These are phyloP conservation scores for Morus bassanus DNA, from an alignment of 2,797 vertebrate genomes.

Conservation along the genomic window DNA sequence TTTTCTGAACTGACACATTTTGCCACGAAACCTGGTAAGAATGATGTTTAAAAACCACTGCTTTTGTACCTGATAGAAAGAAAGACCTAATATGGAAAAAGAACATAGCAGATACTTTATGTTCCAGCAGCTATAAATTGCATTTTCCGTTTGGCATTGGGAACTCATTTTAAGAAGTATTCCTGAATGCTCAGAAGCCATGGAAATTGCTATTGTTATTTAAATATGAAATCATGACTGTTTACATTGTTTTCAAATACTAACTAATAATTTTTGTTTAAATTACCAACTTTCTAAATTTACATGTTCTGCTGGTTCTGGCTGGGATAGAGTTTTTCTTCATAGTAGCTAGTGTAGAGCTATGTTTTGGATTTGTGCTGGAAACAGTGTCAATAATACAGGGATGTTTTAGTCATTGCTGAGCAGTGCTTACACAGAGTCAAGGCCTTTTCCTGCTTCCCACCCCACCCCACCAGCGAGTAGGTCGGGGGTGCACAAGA, in stretches of 20 bases:
- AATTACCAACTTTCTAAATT: not conserved
- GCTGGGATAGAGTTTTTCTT: no score
- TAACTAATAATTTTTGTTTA: not conserved
- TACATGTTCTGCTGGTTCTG: not conserved
- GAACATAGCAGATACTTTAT: not conserved
- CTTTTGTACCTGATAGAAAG: not conserved
- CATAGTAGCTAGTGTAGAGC: no score
- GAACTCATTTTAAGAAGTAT: not conserved
- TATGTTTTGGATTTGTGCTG: no score
- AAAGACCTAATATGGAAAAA: not conserved
- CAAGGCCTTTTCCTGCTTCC: no score
- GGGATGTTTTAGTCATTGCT: no score
- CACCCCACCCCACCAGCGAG: no score
- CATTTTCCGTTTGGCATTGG: not conserved
- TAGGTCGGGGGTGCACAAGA: no score
- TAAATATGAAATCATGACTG: not conserved
- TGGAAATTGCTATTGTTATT: not conserved
- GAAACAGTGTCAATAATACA: no score
- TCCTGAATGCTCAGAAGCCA: not conserved
- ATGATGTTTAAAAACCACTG: not conserved
- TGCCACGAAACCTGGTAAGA: not conserved
- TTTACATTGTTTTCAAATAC: not conserved
- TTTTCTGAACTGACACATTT: not conserved
- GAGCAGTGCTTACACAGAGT: no score
- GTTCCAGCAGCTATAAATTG: not conserved